These are phyloP conservation scores for Stegodyphus mimosarum DNA, from an alignment of 1,140 invertebrate genomes.

Conservation along the genomic window DNA sequence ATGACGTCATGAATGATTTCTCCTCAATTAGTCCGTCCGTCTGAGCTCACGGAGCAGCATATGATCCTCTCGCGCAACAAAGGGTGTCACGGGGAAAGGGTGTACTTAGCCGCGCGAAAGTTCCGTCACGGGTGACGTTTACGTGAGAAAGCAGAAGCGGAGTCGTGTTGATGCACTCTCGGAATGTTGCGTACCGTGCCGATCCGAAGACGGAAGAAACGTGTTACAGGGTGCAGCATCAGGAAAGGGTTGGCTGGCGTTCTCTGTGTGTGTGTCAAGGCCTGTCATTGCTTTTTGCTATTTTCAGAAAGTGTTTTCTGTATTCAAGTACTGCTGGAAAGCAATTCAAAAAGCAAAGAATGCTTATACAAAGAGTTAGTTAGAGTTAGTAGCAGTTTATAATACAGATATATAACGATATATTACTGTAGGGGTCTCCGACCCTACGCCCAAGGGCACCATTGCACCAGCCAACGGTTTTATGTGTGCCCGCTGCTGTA, in stretches of 20 bases:
- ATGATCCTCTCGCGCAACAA: slow-evolving; percentile 21
- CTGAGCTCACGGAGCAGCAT: slow-evolving; percentile 27
- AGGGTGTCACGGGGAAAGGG: slow-evolving; percentile 30
- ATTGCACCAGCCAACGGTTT: too few species aligned
- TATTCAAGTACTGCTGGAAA: slow-evolving; percentile 1
- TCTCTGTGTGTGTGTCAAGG: too few species aligned
- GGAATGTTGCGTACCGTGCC: too few species aligned
- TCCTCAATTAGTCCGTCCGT: slow-evolving; percentile 28
- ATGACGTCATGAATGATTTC: not conserved
- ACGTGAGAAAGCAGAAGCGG: not conserved
- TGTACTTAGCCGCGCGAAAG: slow-evolving; percentile 6
- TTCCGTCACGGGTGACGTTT: slow-evolving; percentile 12
- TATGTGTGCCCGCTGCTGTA: too few species aligned
- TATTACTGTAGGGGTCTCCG: too few species aligned
- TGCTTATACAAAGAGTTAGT: not conserved
- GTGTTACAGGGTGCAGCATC: too few species aligned
- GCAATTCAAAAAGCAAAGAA: not conserved
- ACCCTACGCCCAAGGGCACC: too few species aligned
- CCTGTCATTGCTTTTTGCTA: not conserved
- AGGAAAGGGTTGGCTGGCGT: too few species aligned
- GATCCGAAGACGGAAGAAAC: too few species aligned
- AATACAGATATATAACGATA: too few species aligned
- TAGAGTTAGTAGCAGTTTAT: too few species aligned
- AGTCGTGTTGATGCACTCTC: not conserved
- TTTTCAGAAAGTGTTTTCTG: not conserved